Base-by-base conservation (phyloP, 2,113 vertebrate genomes). In the Varanus salvator region DNA sequence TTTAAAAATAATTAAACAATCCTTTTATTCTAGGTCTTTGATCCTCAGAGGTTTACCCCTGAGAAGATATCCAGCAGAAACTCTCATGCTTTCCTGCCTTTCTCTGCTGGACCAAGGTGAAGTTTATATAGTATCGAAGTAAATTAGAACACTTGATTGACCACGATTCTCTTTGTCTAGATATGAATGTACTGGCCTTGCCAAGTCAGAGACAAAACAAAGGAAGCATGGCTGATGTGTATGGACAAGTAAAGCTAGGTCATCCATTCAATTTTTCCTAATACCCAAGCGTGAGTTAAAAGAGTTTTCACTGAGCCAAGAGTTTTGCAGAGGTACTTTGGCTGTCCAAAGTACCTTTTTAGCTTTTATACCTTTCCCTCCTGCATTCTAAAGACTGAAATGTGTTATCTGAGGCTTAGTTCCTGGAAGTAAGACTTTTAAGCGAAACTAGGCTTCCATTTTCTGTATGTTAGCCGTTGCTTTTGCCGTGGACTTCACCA, bases 41-140 rank as follows among this genome's bases (percentile, higher is more conserved):
- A 98, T 85, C 98, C 98, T 9, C 92, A 97, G 82, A 96, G 98
- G 80, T 98, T 98, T 96, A 96, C 97, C 15, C 97, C 97, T 6
- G 97, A 98, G 89, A 98, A 98, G 84, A 69, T 87, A 60, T 93
- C 96, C 23, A 95, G 87, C 19, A 95, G 97, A 89, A 96, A 97
- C 0, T 95, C 97, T 21, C 97, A 97, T 90, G 97, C 98, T 0
- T 98, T 97, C 88, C 93, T 98, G 60, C 98, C 98, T 6, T 98
- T 98, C 91, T 96, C 97, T 90, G 97, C 93, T 68, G 93, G 93
- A 72, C 77, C 89, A 87, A 92, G 93, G 93, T 94, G 60, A 60
- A 27, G n/a, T 69, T 88, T 48, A 31, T 85, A 23, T 54, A 57
- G 31, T 31, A 71, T 77, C 76, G 29, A 50, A n/a, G 12, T 76